Base-by-base conservation (phyloP, 2,888 invertebrate species). In the Drosophila infuscata region DNA sequence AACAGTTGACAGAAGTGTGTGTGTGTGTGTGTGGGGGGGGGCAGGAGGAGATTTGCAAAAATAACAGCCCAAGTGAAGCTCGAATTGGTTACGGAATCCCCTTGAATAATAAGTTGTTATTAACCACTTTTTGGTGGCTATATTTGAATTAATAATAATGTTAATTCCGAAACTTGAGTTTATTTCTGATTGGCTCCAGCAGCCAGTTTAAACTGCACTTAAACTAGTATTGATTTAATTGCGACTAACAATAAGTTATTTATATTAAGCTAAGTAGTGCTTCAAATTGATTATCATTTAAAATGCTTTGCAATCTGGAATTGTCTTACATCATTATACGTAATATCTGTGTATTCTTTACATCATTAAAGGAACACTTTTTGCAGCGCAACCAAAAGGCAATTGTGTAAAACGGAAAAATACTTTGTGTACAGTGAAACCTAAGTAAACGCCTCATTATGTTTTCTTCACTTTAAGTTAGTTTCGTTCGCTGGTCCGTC, bases 11-110 rank as follows among this genome's bases (percentile, higher is more conserved):
- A 2, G 11, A 20, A 9, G 11, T 25, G n/a, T n/a, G n/a, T n/a
- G n/a, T n/a, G n/a, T n/a, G n/a, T n/a, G n/a, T 30, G 3, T 3
- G 11, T 3, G 1, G 8, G 41, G 0, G 0, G 0, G 8, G 11
- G 17, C 15, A 3, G 17, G 7, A 17, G 9, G 15, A 20, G 29
- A 8, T 1, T 41, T 15, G 20, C 1, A 32, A 30, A 20, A 20
- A 30, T 46, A 46, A 46, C 15, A 25, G 8, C 15, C 15, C 0
- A 15, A 32, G 8, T 12, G n/a, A n/a, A 30, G 29, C 12, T 38
- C n/a, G 25, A 29, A 38, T 56, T 11, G 11, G 17, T 29, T 8
- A 15, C 25, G 25, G 4, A 25, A 15, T 8, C 15, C 12, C 46
- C 8, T 46, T 25, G 25, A 25, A 25, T 8, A 25, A 4, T 2